These are phyloP conservation scores for Eupithecia centaureata DNA, from an alignment of 2,888 invertebrate species.

Conservation along the genomic window DNA sequence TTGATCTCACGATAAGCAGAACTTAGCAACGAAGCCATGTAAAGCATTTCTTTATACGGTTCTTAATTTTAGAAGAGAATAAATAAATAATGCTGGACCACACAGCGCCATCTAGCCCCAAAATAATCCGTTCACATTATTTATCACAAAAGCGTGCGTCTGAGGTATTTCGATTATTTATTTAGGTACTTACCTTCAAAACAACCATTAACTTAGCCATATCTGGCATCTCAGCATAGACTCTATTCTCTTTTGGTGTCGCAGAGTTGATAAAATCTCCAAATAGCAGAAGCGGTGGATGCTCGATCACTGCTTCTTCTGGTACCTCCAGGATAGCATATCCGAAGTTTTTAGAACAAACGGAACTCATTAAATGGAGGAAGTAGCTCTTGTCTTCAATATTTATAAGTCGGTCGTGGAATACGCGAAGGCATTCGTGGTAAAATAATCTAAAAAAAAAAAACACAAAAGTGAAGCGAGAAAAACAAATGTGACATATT, in stretches of 20 bases:
- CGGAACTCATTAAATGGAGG: constrained; percentile 87
- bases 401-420: constrained; percentile 95
- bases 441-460: constrained; percentile 88
- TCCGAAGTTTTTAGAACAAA: constrained; percentile 86
- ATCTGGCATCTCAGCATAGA: constrained; percentile 93
- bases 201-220: constrained; percentile 87
- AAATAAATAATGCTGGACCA: no score
- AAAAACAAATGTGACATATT: neutral
- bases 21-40: no score
- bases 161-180: neutral
- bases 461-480: neutral
- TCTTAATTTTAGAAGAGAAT: neutral
- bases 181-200: constrained; percentile 82
- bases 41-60: no score
- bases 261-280: constrained; percentile 93
- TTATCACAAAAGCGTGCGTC: neutral
- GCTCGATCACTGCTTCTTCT: constrained; percentile 82
- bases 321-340: constrained; percentile 85
- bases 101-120: neutral
- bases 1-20: no score
- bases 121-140: neutral
- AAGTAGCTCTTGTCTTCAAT: constrained; percentile 92
- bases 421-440: constrained; percentile 95
- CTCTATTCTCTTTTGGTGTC: constrained; percentile 87
- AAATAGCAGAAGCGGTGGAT: constrained; percentile 88